Evolutionary conservation across 2,797 vertebrate species (phyloP).

Genomic region (Tamandua tetradactyla): DNA sequence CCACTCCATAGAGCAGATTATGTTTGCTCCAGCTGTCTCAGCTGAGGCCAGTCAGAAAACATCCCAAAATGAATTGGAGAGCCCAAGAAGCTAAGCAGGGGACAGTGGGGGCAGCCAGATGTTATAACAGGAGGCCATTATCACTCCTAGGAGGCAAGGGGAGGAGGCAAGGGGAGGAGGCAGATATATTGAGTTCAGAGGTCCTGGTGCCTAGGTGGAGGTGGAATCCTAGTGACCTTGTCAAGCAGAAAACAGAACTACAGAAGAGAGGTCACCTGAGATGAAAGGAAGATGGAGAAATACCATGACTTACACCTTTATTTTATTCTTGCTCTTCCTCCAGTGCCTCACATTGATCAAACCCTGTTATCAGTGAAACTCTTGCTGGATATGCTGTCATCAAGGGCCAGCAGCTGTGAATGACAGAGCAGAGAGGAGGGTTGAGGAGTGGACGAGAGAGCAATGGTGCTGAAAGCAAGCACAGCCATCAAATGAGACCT

Average conservation of each 20-base stretch:
- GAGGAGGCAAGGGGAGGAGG: too few species aligned
- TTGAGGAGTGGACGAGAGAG: neutral
- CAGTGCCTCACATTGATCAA: neutral
- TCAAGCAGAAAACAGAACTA: neutral
- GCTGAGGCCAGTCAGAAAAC: neutral
- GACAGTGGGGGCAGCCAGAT: neutral
- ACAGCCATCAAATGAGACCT: neutral
- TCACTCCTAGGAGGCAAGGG: rapidly evolving
- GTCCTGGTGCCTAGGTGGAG: rapidly evolving
- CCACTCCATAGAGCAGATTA: neutral
- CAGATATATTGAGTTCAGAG: neutral
- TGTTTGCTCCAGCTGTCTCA: neutral
- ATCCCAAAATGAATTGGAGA: neutral
- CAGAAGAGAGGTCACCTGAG: neutral
- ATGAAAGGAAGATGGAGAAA: neutral
- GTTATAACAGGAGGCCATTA: neutral
- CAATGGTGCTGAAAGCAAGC: neutral
- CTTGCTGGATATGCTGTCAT: neutral
- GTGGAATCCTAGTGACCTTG: too few species aligned
- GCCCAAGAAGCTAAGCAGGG: neutral
- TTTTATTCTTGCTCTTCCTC: neutral
- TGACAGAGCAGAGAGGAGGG: neutral
- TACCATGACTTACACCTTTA: neutral
- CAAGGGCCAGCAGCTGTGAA: neutral
- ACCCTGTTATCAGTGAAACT: neutral